Percentiles rank a stretch among this genome's conserved stretches.
These are phyloP conservation scores for Pantherophis guttatus DNA, from an alignment of 2,113 vertebrate genomes.

Conservation along the genomic window DNA sequence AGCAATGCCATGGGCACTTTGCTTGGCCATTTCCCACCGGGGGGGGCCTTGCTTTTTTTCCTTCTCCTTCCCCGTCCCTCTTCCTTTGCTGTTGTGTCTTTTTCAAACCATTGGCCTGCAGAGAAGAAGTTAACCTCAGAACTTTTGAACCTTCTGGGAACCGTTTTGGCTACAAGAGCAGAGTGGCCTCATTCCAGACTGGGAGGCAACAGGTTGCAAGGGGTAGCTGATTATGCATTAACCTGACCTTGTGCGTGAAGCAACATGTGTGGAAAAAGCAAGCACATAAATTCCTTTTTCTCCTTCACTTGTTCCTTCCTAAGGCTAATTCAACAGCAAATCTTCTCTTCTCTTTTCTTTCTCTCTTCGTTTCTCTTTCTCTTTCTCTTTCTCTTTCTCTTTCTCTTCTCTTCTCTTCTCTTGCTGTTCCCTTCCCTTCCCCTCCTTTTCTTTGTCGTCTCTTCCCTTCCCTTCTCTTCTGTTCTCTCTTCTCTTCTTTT, in stretches of 20 bases:
- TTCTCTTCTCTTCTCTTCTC: no score
- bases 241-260: not conserved
- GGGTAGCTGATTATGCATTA: not conserved
- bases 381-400: no score
- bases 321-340: not conserved
- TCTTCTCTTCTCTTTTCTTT: not conserved
- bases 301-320: not conserved
- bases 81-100: not conserved
- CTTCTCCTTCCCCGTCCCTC: not conserved
- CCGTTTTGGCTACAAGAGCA: not conserved
- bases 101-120: not conserved
- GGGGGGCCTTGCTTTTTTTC: not conserved
- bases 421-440: not conserved
- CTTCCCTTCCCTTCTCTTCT: not conserved
- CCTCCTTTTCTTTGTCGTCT: not conserved
- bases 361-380: no score
- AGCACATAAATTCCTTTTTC: not conserved
- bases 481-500: not conserved
- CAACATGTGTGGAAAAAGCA: not conserved
- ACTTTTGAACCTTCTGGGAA: no score
- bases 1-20: not conserved
- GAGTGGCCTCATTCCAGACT: not conserved
- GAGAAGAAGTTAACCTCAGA: not conserved
- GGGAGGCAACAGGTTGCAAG: not conserved
- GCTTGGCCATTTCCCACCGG: not conserved